These are phyloP conservation scores for Malacoraja senta DNA, from an alignment of 2,797 vertebrate genomes.

Conservation along the genomic window DNA sequence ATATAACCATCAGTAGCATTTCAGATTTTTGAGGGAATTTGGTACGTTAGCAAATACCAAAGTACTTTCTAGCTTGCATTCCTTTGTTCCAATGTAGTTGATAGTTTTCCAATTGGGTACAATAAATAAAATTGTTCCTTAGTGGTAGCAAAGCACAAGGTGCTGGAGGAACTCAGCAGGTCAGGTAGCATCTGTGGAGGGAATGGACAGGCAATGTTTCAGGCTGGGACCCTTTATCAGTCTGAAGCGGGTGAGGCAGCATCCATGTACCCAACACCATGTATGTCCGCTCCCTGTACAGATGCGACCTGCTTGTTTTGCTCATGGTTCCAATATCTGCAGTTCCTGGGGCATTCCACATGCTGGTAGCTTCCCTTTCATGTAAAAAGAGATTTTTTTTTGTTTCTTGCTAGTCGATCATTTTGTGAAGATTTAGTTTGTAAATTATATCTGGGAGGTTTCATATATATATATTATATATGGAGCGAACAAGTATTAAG, in stretches of 20 bases:
- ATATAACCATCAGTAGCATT: neutral
- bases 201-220: no score
- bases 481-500: neutral
- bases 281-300: no score
- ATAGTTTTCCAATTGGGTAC: neutral
- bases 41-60: neutral
- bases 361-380: neutral
- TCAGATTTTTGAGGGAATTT: neutral
- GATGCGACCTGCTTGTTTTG: no score
- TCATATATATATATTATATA: slow-evolving; percentile 7
- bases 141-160: neutral
- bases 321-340: no score
- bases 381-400: neutral
- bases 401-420: neutral
- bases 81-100: neutral
- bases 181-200: no score
- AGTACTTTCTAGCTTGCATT: neutral
- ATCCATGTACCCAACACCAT: no score
- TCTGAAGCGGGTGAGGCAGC: no score
- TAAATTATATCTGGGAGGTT: slow-evolving; percentile 39
- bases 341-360: no score
- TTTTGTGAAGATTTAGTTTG: neutral
- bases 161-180: no score
- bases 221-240: no score
- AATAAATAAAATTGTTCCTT: neutral